These are phyloP conservation scores for Gymnobelideus leadbeateri DNA, from an alignment of 2,113 vertebrate genomes.

Conservation along the genomic window DNA sequence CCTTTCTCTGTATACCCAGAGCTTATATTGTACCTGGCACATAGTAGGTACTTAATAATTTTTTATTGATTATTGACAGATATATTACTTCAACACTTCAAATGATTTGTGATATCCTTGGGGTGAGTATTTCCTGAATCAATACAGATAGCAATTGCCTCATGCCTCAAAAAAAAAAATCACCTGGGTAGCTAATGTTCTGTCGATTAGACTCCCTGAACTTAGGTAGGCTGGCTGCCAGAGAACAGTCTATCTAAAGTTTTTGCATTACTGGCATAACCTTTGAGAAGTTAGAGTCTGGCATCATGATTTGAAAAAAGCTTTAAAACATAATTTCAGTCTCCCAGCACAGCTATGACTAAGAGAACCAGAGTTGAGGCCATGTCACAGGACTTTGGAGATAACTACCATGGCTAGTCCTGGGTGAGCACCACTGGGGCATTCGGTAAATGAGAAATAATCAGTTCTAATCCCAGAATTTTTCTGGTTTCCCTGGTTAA, in stretches of 20 bases:
- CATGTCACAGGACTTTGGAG: not conserved
- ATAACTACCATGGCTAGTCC: not conserved
- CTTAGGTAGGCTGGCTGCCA: not conserved
- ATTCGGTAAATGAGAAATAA: not conserved
- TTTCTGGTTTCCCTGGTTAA: not conserved
- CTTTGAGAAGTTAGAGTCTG: slow-evolving; percentile 15
- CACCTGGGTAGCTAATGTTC: not conserved
- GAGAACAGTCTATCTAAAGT: not conserved
- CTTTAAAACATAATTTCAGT: not conserved
- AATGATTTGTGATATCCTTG: not conserved
- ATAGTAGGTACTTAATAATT: not conserved
- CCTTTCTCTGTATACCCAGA: not conserved
- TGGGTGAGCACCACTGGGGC: not conserved
- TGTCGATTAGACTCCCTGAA: not conserved
- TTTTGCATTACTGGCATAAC: not conserved
- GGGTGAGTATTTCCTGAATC: not conserved
- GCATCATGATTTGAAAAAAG: not conserved
- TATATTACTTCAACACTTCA: not conserved
- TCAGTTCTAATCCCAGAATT: not conserved
- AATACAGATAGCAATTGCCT: not conserved
- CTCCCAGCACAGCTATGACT: not conserved
- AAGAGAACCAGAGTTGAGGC: not conserved
- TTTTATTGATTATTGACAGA: not conserved
- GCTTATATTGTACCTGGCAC: not conserved
- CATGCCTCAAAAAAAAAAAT: not conserved